phyloP scores from a whole-genome alignment of 2,113 vertebrate species.

The Aldabrachelys gigantea region DNA sequence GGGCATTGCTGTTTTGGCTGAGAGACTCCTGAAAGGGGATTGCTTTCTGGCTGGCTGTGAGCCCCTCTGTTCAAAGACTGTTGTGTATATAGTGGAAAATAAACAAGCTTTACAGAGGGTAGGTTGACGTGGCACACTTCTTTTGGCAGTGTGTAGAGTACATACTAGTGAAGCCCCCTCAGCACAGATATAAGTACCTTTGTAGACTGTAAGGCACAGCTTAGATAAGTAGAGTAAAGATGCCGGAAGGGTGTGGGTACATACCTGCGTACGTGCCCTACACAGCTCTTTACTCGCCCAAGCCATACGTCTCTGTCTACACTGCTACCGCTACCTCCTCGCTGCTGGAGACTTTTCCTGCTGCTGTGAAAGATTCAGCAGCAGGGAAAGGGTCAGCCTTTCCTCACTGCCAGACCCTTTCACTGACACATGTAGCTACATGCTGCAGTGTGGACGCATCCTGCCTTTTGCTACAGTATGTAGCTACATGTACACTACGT shows the following conservation, averaged over 20 bases:
- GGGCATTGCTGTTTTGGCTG: neutral
- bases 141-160: neutral
- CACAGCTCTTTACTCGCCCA: neutral
- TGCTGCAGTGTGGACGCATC: no score
- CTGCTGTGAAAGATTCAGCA: neutral
- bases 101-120: neutral
- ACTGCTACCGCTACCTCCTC: neutral
- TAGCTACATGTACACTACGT: no score
- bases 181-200: neutral
- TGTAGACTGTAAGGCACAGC: neutral
- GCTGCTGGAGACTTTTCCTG: neutral
- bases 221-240: neutral
- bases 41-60: neutral
- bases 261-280: neutral
- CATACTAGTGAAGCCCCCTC: rapidly evolving
- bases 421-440: no score
- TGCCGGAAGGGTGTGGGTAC: neutral
- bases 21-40: neutral
- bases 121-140: neutral
- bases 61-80: neutral
- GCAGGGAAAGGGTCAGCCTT: no score
- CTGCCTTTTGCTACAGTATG: no score
- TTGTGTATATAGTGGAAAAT: neutral
- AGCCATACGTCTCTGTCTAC: neutral
- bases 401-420: no score